Conservation (phyloP, 1,140 invertebrate genomes). For the Papilio dardanus region DNA sequence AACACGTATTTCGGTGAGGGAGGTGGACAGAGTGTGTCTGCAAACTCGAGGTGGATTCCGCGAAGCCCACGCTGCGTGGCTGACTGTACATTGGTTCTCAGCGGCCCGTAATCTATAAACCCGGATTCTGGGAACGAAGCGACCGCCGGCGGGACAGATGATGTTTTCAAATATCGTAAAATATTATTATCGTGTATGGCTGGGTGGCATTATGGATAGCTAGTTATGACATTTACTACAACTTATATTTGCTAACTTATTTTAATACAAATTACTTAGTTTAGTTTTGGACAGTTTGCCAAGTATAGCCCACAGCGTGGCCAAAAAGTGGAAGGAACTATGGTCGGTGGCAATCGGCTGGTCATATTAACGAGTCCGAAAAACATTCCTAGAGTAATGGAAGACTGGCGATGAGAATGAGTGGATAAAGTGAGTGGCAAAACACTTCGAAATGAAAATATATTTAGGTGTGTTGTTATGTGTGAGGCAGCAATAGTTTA, state of each 20-base stretch:
- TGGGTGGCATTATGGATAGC: slow-evolving; percentile 28
- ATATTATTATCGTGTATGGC: slow-evolving; percentile 49
- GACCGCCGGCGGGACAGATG: slow-evolving; percentile 67
- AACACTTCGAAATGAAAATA: background rate
- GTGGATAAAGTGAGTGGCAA: too few relatives aligned
- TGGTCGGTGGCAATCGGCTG: background rate
- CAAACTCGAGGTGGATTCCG: slow-evolving; percentile 52
- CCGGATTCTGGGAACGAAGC: slow-evolving; percentile 63
- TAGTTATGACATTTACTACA: background rate
- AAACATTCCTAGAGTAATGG: background rate
- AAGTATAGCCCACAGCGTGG: too few relatives aligned
- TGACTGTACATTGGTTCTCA: slow-evolving; percentile 71
- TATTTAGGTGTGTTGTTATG: background rate
- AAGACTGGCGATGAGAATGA: background rate
- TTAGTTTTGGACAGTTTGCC: too few relatives aligned
- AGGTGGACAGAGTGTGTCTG: slow-evolving; percentile 37
- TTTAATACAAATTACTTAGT: background rate
- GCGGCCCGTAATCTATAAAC: slow-evolving; percentile 75
- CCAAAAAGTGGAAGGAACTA: background rate
- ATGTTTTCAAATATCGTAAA: slow-evolving; percentile 66
- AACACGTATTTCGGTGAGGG: slow-evolving; percentile 53
- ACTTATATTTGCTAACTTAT: background rate
- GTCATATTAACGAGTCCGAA: background rate
- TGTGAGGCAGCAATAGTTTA: slow-evolving; percentile 3
- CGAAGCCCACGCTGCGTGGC: slow-evolving; percentile 63